These are phyloP conservation scores for Xenentodon cancila DNA, from an alignment of 2,797 vertebrate species.

Conservation along the genomic window DNA sequence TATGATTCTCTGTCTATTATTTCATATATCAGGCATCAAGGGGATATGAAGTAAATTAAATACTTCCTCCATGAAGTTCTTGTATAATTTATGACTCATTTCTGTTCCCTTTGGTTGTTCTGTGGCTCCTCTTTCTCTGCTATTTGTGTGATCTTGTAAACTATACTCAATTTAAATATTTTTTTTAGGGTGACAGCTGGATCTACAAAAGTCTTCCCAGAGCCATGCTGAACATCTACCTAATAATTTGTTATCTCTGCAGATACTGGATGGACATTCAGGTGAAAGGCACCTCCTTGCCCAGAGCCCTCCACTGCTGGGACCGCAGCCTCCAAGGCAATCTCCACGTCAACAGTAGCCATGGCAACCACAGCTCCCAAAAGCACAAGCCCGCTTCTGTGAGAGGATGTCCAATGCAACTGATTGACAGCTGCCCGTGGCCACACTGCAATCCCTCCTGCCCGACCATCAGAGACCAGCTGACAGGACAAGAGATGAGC, in stretches of 20 bases:
- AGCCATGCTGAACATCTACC: no score
- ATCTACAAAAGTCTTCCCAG: no score
- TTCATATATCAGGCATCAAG: no score
- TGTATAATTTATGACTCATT: no score
- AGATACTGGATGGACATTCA: conserved; percentile 94
- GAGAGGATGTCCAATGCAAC: conserved; percentile 88
- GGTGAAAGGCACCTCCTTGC: conserved; percentile 92
- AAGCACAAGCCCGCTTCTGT: conserved; percentile 70
- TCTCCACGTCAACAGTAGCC: conserved; percentile 76
- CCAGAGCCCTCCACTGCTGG: conserved; percentile 95
- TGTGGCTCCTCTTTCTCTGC: no score
- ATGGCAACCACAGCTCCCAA: conserved; percentile 58
- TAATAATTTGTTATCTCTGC: neutral
- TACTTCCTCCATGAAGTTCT: no score
- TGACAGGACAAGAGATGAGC: conserved; percentile 94
- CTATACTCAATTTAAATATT: no score
- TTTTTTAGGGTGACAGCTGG: no score
- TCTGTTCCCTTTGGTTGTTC: no score
- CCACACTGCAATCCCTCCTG: conserved; percentile 98
- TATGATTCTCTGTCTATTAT: no score
- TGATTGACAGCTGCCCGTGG: conserved; percentile 96
- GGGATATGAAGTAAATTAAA: neutral
- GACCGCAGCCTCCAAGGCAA: conserved; percentile 91
- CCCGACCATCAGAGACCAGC: conserved; percentile 92
- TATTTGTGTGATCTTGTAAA: no score